Percentiles rank a stretch among this genome's conserved stretches.
phyloP scores from a whole-genome alignment of 1,140 invertebrate genomes.

The Steinernema khuongi region DNA sequence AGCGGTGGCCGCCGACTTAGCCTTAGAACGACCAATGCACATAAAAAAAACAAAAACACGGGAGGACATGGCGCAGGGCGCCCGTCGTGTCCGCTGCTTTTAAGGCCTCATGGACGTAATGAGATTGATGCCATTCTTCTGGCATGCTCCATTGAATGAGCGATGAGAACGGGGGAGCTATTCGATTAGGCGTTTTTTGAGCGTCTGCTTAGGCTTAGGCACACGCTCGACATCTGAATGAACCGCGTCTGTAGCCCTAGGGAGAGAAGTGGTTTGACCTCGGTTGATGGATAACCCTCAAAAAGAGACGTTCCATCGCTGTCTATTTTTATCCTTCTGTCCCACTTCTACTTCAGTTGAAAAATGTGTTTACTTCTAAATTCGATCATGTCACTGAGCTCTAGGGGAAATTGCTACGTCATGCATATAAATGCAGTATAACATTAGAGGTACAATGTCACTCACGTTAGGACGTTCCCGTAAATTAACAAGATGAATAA shows the following conservation, averaged over 20 bases:
- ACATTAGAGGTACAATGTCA: too few species aligned
- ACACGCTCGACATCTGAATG: neutral
- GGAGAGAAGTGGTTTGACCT: neutral
- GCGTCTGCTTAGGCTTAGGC: neutral
- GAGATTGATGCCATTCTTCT: neutral
- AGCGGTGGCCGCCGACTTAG: neutral
- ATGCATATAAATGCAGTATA: too few species aligned
- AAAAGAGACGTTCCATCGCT: too few species aligned
- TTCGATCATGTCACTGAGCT: too few species aligned
- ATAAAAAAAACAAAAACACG: neutral
- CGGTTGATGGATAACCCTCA: neutral
- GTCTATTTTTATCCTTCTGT: too few species aligned
- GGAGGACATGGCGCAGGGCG: too few species aligned
- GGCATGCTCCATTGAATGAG: neutral
- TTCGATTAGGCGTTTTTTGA: conserved; percentile 5
- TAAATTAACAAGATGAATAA: too few species aligned
- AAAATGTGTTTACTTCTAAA: too few species aligned
- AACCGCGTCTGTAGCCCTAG: neutral
- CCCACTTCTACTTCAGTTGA: too few species aligned
- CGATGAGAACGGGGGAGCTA: neutral
- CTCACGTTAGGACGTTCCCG: too few species aligned
- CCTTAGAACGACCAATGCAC: neutral
- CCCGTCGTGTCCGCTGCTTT: neutral
- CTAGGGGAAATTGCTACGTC: too few species aligned
- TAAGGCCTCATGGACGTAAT: neutral